Evolutionary conservation across 2,113 vertebrate species (phyloP).

Genomic region (Fulmarus glacialis): DNA sequence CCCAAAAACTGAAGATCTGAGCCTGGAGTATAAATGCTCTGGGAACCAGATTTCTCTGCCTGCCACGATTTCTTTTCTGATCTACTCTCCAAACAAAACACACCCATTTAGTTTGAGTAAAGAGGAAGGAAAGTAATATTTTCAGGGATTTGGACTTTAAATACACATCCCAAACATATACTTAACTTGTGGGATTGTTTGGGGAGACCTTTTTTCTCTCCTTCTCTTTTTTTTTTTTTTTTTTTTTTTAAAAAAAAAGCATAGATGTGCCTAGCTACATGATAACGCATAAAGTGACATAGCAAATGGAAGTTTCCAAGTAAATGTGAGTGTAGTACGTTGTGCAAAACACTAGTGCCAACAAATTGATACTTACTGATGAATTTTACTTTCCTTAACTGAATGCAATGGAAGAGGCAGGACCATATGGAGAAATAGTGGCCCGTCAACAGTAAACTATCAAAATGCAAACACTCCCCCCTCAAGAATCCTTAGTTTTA

Average conservation of each 20-base stretch:
- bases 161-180: neutral
- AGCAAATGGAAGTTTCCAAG: neutral
- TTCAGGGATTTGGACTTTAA: neutral
- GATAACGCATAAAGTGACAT: neutral
- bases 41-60: neutral
- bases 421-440: neutral
- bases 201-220: neutral
- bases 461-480: accelerated
- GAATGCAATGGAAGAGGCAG: neutral
- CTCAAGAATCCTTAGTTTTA: neutral
- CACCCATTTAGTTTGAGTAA: neutral
- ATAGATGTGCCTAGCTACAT: neutral
- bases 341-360: neutral
- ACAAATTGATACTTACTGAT: neutral
- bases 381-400: neutral
- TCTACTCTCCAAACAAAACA: neutral
- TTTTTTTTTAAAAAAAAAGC: too few relatives aligned
- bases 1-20: conserved; percentile 31
- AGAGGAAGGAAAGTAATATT: neutral
- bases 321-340: neutral
- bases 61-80: neutral
- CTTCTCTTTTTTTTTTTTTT: too few relatives aligned
- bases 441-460: neutral
- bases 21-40: conserved; percentile 19
- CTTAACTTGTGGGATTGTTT: neutral